These are phyloP conservation scores for Pachliopta kotzebuea DNA, from an alignment of 2,888 invertebrate species.

Conservation along the genomic window DNA sequence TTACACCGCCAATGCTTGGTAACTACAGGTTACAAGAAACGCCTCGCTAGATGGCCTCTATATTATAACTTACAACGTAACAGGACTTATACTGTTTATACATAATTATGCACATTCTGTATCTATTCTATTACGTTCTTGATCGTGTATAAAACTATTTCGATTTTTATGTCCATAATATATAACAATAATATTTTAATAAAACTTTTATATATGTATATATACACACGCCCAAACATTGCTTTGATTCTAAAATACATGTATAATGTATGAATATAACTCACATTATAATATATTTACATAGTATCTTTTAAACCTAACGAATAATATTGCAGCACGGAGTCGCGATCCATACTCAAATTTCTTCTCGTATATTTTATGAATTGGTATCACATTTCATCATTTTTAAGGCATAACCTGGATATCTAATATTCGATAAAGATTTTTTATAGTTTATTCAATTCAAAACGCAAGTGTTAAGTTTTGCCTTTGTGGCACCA, in stretches of 20 bases:
- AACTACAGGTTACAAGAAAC: conserved; percentile 42
- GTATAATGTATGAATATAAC: conserved; percentile 51
- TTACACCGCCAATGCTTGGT: conserved; percentile 43
- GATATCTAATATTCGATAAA: conserved; percentile 1
- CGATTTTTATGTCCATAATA: conserved; percentile 65
- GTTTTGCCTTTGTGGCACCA: not conserved
- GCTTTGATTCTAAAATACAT: conserved; percentile 54
- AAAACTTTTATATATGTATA: conserved; percentile 70
- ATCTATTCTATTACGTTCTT: conserved; percentile 44
- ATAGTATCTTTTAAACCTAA: conserved; percentile 60
- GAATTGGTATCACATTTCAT: conserved; percentile 17
- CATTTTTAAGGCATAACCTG: conserved; percentile 16
- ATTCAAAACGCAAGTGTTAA: not conserved
- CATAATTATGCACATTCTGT: conserved; percentile 36
- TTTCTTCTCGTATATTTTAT: conserved; percentile 8
- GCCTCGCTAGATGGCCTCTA: conserved; percentile 39
- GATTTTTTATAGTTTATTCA: not conserved
- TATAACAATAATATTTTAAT: conserved; percentile 66
- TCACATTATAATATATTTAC: conserved; percentile 46
- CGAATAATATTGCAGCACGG: conserved; percentile 73
- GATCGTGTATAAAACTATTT: conserved; percentile 59
- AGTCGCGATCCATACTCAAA: conserved; percentile 26
- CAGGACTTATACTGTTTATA: conserved; percentile 22
- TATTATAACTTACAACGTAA: conserved; percentile 21
- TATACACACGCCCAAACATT: conserved; percentile 73